Percentiles rank a stretch among this genome's conserved stretches.
Evolutionary conservation across 2,113 vertebrate genomes (phyloP).

Genomic region (Tor tambroides): DNA sequence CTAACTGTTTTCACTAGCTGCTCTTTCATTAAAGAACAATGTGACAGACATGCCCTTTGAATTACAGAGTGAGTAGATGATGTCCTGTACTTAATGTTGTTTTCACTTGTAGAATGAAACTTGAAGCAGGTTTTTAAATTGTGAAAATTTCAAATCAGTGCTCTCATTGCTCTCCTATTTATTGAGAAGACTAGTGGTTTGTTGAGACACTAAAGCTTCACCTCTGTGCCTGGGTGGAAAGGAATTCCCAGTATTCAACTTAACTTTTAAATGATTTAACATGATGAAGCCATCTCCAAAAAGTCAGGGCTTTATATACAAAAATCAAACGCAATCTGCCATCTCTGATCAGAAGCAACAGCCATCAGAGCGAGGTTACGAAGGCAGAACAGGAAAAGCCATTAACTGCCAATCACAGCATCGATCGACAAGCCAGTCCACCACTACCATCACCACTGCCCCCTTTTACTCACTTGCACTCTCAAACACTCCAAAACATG

Average conservation of each 20-base stretch:
- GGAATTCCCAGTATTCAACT: conserved; percentile 73
- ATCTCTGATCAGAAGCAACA: conserved; percentile 80
- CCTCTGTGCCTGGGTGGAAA: conserved; percentile 52
- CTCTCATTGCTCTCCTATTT: neutral
- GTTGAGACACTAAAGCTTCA: conserved; percentile 58
- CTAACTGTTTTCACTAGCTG: neutral
- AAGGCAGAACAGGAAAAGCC: conserved; percentile 83
- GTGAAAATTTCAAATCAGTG: neutral
- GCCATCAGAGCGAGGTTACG: conserved; percentile 80
- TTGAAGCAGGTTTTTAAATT: neutral
- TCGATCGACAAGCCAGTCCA: conserved; percentile 79
- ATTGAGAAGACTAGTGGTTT: conserved; percentile 52
- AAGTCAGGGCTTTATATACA: conserved; percentile 76
- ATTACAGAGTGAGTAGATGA: neutral
- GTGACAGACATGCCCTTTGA: neutral
- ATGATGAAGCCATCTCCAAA: conserved; percentile 78
- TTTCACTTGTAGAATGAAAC: neutral
- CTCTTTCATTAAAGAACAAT: neutral
- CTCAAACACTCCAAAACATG: conserved; percentile 58
- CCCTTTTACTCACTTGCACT: conserved; percentile 42
- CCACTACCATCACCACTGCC: conserved; percentile 64
- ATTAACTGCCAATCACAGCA: conserved; percentile 86
- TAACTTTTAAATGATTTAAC: conserved; percentile 80
- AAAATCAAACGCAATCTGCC: conserved; percentile 82
- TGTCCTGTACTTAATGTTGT: neutral